Evolutionary conservation across 1,140 invertebrate genomes (phyloP), one percentile per base, ranked within the genome.

Genomic region (Calosoma granatense): DNA sequence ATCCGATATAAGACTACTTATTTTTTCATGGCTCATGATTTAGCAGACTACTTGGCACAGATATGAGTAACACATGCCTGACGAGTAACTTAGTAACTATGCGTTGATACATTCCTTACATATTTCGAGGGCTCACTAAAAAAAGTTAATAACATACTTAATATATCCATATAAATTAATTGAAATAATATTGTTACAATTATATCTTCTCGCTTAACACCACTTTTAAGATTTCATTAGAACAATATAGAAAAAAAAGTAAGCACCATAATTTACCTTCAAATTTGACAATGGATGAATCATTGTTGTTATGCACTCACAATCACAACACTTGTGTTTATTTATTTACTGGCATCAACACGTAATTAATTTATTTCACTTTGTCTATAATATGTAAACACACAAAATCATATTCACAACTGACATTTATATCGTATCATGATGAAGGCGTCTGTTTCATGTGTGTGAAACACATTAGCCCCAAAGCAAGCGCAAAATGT

Each of bases 11-110:
- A 47, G 41, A 47, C 41, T 47, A 17, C 41, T 47, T 47, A 47
- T 47, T 47, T 47, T 47, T 47, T 47, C 41, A 47, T 47, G 41
- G 41, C 41, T 47, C 41, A 47, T 47, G 41, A 47, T 47, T 47
- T 47, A 11, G 6, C 41, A 47, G 15, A 47, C 41, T 47, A 4
- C 15, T 47, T 11, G 15, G 9, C 9, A 47, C 41, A 47, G 6
- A 47, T 47, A 47, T 47, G 41, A 47, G 41, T 47, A 47, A 47
- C 15, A 47, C 41, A 47, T 47, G 41, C 41, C 41, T 47, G 41
- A 47, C 41, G 41, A 47, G 41, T 47, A 47, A 47, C 41, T 17
- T 47, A 3, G 15, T 17, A 47, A 47, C 41, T 47, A 47, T 47
- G 41, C 17, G n/a, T 36, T 36, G 26, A 36, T 36, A 36, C 26